A percentile compares a stretch with the other conserved stretches of the same genome.
Evolutionary conservation across 2,888 invertebrate species (phyloP).

Genomic region (Drosophila pullipes): DNA sequence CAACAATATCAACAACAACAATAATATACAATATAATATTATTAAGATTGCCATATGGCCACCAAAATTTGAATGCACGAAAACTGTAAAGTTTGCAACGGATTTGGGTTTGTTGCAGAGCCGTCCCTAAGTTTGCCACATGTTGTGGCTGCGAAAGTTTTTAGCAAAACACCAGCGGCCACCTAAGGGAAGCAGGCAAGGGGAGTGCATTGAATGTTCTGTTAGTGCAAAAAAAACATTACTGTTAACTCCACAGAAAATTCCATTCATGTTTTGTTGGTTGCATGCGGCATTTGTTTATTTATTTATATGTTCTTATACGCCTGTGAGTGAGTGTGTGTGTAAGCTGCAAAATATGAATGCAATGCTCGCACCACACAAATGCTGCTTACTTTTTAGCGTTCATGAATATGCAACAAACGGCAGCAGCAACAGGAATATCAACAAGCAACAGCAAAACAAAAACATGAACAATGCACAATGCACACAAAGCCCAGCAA

Average conservation of each 20-base stretch:
- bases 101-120: conserved; percentile 5
- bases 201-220: background rate
- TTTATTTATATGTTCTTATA: conserved; percentile 37
- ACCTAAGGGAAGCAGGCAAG: background rate
- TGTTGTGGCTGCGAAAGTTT: conserved; percentile 64
- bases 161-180: conserved; percentile 13
- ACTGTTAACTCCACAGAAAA: conserved; percentile 54
- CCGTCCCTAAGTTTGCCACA: conserved; percentile 65
- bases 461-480: conserved; percentile 34
- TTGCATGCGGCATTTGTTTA: conserved; percentile 46
- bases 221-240: conserved; percentile 28
- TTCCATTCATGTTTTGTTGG: conserved; percentile 30
- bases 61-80: conserved; percentile 51
- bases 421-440: conserved; percentile 10
- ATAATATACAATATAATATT: background rate
- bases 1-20: conserved; percentile 7
- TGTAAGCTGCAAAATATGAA: conserved; percentile 26
- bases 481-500: conserved; percentile 41
- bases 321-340: background rate
- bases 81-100: conserved; percentile 19
- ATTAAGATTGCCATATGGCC: conserved; percentile 28
- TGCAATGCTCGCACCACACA: conserved; percentile 28
- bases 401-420: conserved; percentile 55
- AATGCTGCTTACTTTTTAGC: conserved; percentile 55
- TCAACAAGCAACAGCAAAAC: background rate